Evolutionary conservation across 2,797 vertebrate species (phyloP).

Genomic region (Eutrigla gurnardus): DNA sequence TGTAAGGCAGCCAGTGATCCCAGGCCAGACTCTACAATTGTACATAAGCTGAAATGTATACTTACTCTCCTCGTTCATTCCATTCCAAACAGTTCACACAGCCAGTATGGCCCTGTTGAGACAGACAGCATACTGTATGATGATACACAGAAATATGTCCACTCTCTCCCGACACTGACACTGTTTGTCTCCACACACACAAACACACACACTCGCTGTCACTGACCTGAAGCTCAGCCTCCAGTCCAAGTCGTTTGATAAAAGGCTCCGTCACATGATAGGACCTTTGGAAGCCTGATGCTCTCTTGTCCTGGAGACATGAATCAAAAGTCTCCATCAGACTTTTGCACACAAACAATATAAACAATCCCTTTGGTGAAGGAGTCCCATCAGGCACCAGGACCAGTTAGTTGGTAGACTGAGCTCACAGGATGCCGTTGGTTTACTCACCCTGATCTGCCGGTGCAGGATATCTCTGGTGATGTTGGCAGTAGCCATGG

Average conservation of each 20-base stretch:
- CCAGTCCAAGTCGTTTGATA: constrained; percentile 95
- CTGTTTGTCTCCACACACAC: not conserved
- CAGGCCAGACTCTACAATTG: not conserved
- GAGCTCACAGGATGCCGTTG: not conserved
- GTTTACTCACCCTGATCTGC: constrained; percentile 85
- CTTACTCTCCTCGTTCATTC: constrained; percentile 99
- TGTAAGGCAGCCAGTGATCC: not conserved
- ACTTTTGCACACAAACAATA: not conserved
- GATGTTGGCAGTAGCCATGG: constrained; percentile 95
- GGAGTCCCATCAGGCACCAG: not conserved
- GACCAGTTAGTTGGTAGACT: not conserved
- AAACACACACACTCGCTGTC: not conserved
- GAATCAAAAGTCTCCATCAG: constrained; percentile 33
- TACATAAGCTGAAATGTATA: not conserved
- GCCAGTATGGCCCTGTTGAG: constrained; percentile 94
- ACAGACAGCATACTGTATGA: constrained; percentile 28
- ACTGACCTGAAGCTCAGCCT: constrained; percentile 95
- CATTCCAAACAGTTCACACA: constrained; percentile 99
- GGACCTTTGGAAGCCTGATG: constrained; percentile 90
- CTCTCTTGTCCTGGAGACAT: constrained; percentile 88
- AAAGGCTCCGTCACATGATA: constrained; percentile 97
- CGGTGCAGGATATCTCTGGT: constrained; percentile 93
- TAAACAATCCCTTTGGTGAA: not conserved
- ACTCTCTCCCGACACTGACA: not conserved
- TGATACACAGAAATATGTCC: not conserved